Evolutionary conservation across 2,888 invertebrate genomes (phyloP), one percentile per base, ranked within the genome.

Genomic region (Troides aeacus): DNA sequence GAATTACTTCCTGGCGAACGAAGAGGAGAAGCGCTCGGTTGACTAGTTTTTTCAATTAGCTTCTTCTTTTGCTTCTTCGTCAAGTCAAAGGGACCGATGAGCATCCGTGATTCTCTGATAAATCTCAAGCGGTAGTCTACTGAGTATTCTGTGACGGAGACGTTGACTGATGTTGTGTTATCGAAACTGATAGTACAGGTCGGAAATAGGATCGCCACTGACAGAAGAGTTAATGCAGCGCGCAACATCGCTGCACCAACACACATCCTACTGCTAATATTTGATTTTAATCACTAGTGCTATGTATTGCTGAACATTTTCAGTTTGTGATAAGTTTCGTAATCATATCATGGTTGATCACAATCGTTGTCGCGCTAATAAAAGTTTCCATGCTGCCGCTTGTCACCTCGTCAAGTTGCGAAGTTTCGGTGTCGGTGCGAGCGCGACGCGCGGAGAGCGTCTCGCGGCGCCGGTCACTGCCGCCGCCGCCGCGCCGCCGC

Each of bases 21-120:
- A 30, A 62, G 62, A 21, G 66, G 59, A n/a, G 66, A 65, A 6
- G 69, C 69, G 36, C 69, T 69, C 24, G 69, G 66, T 39, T 50
- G 65, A 23, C 30, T 21, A 24, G 18, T 39, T 17, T 61, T 30
- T 18, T 61, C 61, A 4, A 15, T 59, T 21, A 66, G 21, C 36
- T 61, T 50, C 50, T 69, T 69, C 23, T 69, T 69, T 18, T 56
- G 36, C 24, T 23, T 69, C 50, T 50, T 66, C 2, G 62, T 58
- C 15, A 69, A 50, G n/a, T 69, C 69, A 23, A 66, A 69, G 1
- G 69, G 65, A 17, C 69, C 66, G 8, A 69, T 69, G n/a, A 69
- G 69, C 15, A 36, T 46, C 5, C 69, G 65, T 7, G 65, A 62
- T 58, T 68, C 64, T 57, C 67, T 62, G 10, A 58, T 21, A 17